phyloP scores from a whole-genome alignment of 2,797 vertebrate genomes.

The Fistularia tabacaria region DNA sequence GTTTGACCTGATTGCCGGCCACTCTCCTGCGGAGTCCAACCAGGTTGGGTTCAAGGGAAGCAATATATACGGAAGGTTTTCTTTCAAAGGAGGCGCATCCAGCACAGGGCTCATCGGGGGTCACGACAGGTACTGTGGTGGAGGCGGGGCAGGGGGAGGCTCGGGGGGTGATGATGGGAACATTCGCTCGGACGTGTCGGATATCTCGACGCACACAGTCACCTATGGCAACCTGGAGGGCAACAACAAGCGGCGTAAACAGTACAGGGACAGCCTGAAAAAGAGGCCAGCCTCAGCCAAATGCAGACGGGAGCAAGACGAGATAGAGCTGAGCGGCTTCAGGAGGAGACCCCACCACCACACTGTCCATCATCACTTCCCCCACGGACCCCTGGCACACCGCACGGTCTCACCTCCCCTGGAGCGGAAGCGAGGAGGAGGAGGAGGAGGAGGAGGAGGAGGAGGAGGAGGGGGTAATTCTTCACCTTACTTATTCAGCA shows the following conservation, averaged over 20 bases:
- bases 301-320: conserved; percentile 92
- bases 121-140: conserved; percentile 86
- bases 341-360: conserved; percentile 83
- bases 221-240: conserved; percentile 98
- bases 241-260: conserved; percentile 89
- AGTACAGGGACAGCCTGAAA: conserved; percentile 97
- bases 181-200: conserved; percentile 92
- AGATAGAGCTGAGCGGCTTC: conserved; percentile 91
- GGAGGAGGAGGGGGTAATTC: conserved; percentile 65
- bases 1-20: conserved; percentile 91
- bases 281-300: conserved; percentile 97
- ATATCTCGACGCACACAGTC: conserved; percentile 98
- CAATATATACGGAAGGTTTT: conserved; percentile 95
- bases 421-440: conserved; percentile 75
- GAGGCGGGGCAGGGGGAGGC: conserved; percentile 70
- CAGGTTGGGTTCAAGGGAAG: conserved; percentile 83
- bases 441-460: too few relatives aligned
- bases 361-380: conserved; percentile 82
- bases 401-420: conserved; percentile 78
- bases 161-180: conserved; percentile 82
- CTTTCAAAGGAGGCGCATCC: conserved; percentile 95
- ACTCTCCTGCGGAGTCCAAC: conserved; percentile 70
- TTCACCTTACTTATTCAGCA: conserved; percentile 83
- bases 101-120: conserved; percentile 82
- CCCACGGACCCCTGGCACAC: conserved; percentile 74